These are phyloP conservation scores for Struthidea cinerea DNA, from an alignment of 2,113 vertebrate genomes.

Conservation along the genomic window DNA sequence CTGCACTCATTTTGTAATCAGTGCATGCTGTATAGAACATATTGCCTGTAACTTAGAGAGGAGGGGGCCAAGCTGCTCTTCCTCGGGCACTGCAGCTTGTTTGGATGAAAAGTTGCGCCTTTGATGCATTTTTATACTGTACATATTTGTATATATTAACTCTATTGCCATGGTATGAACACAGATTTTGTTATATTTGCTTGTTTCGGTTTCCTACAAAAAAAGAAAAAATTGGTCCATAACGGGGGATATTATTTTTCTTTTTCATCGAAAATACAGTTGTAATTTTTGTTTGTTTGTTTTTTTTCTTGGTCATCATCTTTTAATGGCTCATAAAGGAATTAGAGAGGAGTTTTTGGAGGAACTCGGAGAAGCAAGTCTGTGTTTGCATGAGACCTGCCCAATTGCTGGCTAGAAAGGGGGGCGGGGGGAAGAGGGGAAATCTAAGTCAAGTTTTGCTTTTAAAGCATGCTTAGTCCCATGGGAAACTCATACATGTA, in stretches of 20 bases:
- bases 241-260: constrained; percentile 26
- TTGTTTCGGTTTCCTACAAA: constrained; percentile 70
- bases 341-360: constrained; percentile 55
- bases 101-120: constrained; percentile 54
- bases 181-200: constrained; percentile 75
- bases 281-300: constrained; percentile 41
- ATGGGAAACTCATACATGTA: constrained; percentile 65
- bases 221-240: constrained; percentile 18
- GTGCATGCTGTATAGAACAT: constrained; percentile 71
- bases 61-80: constrained; percentile 25
- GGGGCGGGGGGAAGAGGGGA: constrained; percentile 15
- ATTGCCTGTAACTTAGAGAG: constrained; percentile 22
- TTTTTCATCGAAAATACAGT: constrained; percentile 18
- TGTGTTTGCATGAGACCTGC: constrained; percentile 70
- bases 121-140: constrained; percentile 76
- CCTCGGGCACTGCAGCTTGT: constrained; percentile 53
- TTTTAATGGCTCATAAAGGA: constrained; percentile 54
- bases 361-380: constrained; percentile 49
- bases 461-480: constrained; percentile 67
- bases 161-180: constrained; percentile 71
- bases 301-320: constrained; percentile 57
- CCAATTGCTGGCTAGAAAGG: constrained; percentile 29
- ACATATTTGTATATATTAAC: constrained; percentile 78
- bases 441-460: constrained; percentile 59
- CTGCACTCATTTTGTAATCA: constrained; percentile 45